Percentiles rank a stretch among this genome's conserved stretches.
These are phyloP conservation scores for Zelleria hepariella DNA, from an alignment of 2,888 invertebrate species.

Conservation along the genomic window DNA sequence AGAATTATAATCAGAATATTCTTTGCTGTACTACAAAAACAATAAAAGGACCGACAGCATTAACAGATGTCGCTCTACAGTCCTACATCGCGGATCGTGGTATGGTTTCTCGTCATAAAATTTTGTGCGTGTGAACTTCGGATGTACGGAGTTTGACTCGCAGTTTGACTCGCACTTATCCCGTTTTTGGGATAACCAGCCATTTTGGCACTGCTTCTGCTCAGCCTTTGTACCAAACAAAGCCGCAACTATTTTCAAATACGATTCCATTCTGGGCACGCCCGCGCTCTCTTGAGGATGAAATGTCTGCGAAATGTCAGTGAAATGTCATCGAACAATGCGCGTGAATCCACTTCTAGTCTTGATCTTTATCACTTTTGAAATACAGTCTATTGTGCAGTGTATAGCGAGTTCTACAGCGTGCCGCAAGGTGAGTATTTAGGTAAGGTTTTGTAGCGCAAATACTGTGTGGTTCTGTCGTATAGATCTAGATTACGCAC, in stretches of 20 bases:
- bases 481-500: too few relatives aligned
- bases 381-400: neutral
- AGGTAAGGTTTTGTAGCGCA: neutral
- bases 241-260: neutral
- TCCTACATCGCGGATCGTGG: too few relatives aligned
- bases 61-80: too few relatives aligned
- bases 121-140: too few relatives aligned
- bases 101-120: too few relatives aligned
- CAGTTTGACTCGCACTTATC: too few relatives aligned
- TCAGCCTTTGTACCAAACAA: neutral
- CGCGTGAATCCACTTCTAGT: neutral
- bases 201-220: too few relatives aligned
- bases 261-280: neutral
- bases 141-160: too few relatives aligned
- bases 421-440: neutral
- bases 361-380: neutral
- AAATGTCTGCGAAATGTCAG: constrained; percentile 7
- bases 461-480: neutral
- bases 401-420: neutral
- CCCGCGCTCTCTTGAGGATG: neutral
- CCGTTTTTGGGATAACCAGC: too few relatives aligned
- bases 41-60: too few relatives aligned
- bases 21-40: too few relatives aligned
- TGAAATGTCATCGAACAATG: constrained; percentile 3
- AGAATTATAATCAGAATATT: too few relatives aligned